Conservation (phyloP, 1,140 invertebrate genomes). For the Drosophila azteca region DNA sequence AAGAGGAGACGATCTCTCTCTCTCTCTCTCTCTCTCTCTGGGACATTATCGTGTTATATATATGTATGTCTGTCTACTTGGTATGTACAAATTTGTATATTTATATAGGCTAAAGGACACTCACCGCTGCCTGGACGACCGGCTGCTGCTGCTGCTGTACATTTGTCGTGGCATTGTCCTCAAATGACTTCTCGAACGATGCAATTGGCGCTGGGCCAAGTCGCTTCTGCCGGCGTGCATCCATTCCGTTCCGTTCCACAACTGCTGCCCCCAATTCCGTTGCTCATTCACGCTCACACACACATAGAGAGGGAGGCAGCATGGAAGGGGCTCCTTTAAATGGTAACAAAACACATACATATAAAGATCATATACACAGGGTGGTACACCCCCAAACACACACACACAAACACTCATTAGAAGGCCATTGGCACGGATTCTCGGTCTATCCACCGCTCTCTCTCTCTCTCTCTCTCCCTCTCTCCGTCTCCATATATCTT, state of each 20-base stretch:
- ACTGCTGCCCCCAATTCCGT: slow-evolving; percentile 29
- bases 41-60: neutral
- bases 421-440: slow-evolving; percentile 62
- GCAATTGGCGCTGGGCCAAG: slow-evolving; percentile 96
- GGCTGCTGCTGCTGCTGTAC: slow-evolving; percentile 34
- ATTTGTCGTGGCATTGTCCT: slow-evolving; percentile 85
- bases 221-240: slow-evolving; percentile 86
- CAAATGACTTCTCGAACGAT: slow-evolving; percentile 96
- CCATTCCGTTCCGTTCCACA: slow-evolving; percentile 54
- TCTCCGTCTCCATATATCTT: too few relatives aligned
- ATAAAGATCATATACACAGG: neutral
- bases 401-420: slow-evolving; percentile 45
- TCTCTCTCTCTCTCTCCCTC: too few relatives aligned
- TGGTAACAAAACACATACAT: slow-evolving; percentile 13
- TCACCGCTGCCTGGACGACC: slow-evolving; percentile 34
- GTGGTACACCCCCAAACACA: neutral
- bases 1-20: too few relatives aligned
- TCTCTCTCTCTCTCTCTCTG: too few relatives aligned
- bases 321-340: slow-evolving; percentile 38
- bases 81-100: too few relatives aligned
- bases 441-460: slow-evolving; percentile 15
- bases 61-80: neutral
- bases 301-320: slow-evolving; percentile 13
- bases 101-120: slow-evolving; percentile 44
- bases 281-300: slow-evolving; percentile 14